phyloP scores from a whole-genome alignment of 1,140 invertebrate species.

The Drosophila neocordata region DNA sequence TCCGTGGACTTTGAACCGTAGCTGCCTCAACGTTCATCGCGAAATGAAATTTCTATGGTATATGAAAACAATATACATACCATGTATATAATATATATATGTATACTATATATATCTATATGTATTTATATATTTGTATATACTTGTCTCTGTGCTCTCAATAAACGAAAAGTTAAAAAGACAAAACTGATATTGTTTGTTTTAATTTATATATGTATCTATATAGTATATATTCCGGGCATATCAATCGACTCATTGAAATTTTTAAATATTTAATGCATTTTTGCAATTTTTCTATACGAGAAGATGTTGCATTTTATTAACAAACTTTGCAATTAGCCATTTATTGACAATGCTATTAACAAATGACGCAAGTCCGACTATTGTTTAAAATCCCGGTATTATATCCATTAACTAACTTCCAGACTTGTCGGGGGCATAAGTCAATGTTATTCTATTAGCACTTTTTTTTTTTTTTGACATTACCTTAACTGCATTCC shows the following conservation, averaged over 20 bases:
- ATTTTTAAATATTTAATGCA: not conserved
- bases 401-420: not conserved
- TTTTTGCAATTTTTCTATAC: no score
- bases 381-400: not conserved
- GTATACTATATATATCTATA: not conserved
- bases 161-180: not conserved
- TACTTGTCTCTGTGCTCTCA: conserved; percentile 1
- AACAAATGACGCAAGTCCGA: conserved; percentile 1
- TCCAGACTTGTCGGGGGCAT: conserved; percentile 1
- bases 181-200: not conserved
- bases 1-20: conserved; percentile 61
- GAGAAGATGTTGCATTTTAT: no score
- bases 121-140: conserved; percentile 13
- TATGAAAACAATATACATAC: conserved; percentile 48
- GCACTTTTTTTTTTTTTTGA: not conserved
- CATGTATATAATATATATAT: conserved; percentile 26
- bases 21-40: conserved; percentile 33
- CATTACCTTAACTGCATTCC: not conserved
- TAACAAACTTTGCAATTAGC: not conserved
- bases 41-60: conserved; percentile 72
- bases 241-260: conserved; percentile 6
- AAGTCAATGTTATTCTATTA: conserved; percentile 8
- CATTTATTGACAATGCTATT: conserved; percentile 6
- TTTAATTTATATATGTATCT: not conserved
- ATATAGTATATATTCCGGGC: no score